Conservation (phyloP, 1,140 invertebrate species). For the Bilobella aurantiaca region DNA sequence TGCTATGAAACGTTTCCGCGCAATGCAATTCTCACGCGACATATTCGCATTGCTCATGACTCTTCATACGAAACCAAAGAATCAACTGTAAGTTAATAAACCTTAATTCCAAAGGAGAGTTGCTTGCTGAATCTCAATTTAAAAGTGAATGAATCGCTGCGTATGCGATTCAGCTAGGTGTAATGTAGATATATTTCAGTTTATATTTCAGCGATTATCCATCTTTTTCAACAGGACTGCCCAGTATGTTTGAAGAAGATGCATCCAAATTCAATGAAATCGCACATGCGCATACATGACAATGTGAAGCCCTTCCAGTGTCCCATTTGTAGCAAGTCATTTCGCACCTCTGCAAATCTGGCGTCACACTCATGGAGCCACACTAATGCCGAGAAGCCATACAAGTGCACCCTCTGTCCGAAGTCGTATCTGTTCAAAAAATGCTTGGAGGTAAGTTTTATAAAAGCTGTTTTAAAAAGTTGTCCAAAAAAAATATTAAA, state of each 20-base stretch:
- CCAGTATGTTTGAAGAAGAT: slow-evolving; percentile 28
- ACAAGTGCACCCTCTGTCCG: slow-evolving; percentile 67
- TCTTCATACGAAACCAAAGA: slow-evolving; percentile 56
- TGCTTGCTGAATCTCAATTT: too few relatives aligned
- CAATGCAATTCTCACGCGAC: slow-evolving; percentile 64
- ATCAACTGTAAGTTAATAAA: slow-evolving; percentile 41
- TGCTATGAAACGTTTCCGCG: slow-evolving; percentile 76
- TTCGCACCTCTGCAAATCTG: slow-evolving; percentile 79
- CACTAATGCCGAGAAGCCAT: slow-evolving; percentile 67
- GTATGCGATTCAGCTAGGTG: too few relatives aligned
- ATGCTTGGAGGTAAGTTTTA: slow-evolving; percentile 26
- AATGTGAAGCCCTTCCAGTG: slow-evolving; percentile 60
- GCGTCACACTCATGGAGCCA: slow-evolving; percentile 83
- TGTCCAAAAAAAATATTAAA: background rate
- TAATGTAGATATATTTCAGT: background rate
- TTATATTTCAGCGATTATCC: too few relatives aligned
- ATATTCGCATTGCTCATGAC: slow-evolving; percentile 69
- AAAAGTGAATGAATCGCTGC: too few relatives aligned
- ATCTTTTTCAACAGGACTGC: slow-evolving; percentile 22
- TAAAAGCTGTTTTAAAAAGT: background rate
- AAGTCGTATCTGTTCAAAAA: slow-evolving; percentile 59
- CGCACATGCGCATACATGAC: slow-evolving; percentile 49
- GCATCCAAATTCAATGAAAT: slow-evolving; percentile 32
- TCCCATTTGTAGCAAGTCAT: slow-evolving; percentile 69
- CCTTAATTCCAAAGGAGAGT: background rate